A percentile compares a stretch with the other conserved stretches of the same genome.
Evolutionary conservation across 2,888 invertebrate species (phyloP).

Genomic region (Elmis aenea): DNA sequence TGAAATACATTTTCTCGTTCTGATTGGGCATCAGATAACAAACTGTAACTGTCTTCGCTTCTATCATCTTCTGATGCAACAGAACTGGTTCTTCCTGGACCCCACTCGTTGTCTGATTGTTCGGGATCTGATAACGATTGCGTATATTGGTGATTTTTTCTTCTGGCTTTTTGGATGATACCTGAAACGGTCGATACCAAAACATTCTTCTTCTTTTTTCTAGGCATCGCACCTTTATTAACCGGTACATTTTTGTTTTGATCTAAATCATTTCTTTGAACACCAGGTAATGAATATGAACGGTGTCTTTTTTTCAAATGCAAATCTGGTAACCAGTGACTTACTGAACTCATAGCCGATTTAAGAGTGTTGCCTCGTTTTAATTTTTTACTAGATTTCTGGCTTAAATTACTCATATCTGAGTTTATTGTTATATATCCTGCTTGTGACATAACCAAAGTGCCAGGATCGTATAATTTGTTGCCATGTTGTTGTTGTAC

Average conservation of each 20-base stretch:
- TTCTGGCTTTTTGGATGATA: constrained; percentile 77
- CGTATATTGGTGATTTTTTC: constrained; percentile 55
- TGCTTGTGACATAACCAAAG: constrained; percentile 70
- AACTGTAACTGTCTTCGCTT: constrained; percentile 48
- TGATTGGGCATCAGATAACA: constrained; percentile 64
- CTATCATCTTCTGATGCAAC: constrained; percentile 71
- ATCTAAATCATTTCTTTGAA: constrained; percentile 54
- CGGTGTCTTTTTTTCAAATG: constrained; percentile 73
- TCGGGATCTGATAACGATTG: constrained; percentile 73
- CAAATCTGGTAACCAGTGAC: constrained; percentile 75
- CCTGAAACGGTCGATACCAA: constrained; percentile 81
- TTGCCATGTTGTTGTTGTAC: constrained; percentile 40
- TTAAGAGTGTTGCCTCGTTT: constrained; percentile 67
- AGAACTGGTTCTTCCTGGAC: constrained; percentile 59
- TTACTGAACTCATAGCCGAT: constrained; percentile 75
- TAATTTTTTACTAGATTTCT: constrained; percentile 61
- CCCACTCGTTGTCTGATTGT: constrained; percentile 69
- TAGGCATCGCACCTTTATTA: constrained; percentile 34
- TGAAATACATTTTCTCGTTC: constrained; percentile 58
- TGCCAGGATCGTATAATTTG: constrained; percentile 51
- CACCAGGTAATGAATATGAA: constrained; percentile 77
- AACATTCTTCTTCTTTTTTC: constrained; percentile 73
- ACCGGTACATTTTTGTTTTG: constrained; percentile 47
- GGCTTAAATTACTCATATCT: constrained; percentile 55
- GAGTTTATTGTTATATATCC: constrained; percentile 72